Evolutionary conservation across 1,140 invertebrate species (phyloP).

Genomic region (Manduca sexta): DNA sequence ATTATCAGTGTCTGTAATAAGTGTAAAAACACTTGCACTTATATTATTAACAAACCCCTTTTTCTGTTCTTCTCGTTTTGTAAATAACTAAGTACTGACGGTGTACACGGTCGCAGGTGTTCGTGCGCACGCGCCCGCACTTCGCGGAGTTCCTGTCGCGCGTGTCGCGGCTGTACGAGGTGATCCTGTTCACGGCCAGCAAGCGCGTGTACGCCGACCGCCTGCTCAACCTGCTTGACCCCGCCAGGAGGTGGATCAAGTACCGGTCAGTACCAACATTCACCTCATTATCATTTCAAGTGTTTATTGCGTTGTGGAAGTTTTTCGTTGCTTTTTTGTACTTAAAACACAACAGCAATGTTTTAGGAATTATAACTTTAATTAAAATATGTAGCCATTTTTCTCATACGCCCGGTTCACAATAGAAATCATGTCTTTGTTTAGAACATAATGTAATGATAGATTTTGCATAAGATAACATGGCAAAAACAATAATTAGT

Average conservation of each 20-base stretch:
- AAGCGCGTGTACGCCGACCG: slow-evolving; percentile 97
- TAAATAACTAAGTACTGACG: too few species aligned
- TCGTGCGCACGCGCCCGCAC: slow-evolving; percentile 92
- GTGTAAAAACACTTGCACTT: too few species aligned
- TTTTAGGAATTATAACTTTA: too few species aligned
- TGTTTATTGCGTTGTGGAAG: too few species aligned
- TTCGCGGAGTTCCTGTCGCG: slow-evolving; percentile 94
- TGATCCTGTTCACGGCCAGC: slow-evolving; percentile 96
- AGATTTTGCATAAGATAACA: too few species aligned
- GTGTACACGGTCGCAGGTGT: slow-evolving; percentile 80
- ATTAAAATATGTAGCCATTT: too few species aligned
- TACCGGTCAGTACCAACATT: slow-evolving; percentile 75
- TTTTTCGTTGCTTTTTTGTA: too few species aligned
- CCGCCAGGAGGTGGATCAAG: slow-evolving; percentile 91
- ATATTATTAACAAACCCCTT: too few species aligned
- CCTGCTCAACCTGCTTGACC: slow-evolving; percentile 94
- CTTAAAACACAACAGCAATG: too few species aligned
- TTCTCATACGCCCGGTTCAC: background rate
- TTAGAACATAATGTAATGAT: background rate
- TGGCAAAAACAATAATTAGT: background rate
- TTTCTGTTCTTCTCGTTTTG: too few species aligned
- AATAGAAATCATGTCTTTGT: background rate
- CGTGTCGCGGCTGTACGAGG: slow-evolving; percentile 93
- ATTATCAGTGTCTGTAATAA: too few species aligned
- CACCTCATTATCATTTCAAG: too few species aligned